Base-by-base conservation (phyloP, 2,797 vertebrate species). In the Selene dorsalis region DNA sequence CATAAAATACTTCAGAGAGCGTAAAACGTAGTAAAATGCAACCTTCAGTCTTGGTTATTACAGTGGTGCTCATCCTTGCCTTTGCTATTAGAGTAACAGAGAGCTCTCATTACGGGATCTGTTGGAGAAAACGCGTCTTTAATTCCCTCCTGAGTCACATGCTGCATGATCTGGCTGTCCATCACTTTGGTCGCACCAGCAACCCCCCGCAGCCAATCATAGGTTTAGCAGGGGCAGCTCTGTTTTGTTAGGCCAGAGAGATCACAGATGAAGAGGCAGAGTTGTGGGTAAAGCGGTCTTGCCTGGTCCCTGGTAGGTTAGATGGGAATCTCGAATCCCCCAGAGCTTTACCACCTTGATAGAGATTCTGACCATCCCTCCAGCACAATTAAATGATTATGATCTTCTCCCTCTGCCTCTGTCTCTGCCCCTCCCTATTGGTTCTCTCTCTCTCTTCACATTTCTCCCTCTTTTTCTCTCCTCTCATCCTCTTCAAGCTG, bases 371-470 rank as follows among this genome's bases (percentile, higher is more conserved):
- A 92, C 92, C 90, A 91, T 87, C 89, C 83, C 84, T 91, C 87
- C 73, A 80, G 80, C 77, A 94, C 93, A 94, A 94, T 94, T 95
- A 95, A 94, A 94, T 94, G 93, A 94, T 95, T 94, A 91, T 93
- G 90, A 94, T 95, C 90, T 92, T 85, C 73, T 87, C 75, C 72
- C 58, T 84, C 75, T 80, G 69, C 77, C 79, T 88, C 75, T 73
- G 68, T 81, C 73, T 91, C 77, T 80, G 67, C 76, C 73, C 59
- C 57, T 84, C 72, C 59, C 73, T 61, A 77, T 89, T 66, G 8
- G 48, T 62, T 69, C 63, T 77, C 71, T 79, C 55, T 62, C 73
- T 62, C 72, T 85, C 60, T 77, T 73, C 73, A 55, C 64, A 69
- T 62, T 75, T 83, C 69, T 58, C 65, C 69, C 69, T 77, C 55